A percentile compares a stretch with the other conserved stretches of the same genome.
Evolutionary conservation across 2,113 vertebrate genomes (phyloP).

Genomic region (Ranitomeya imitator): DNA sequence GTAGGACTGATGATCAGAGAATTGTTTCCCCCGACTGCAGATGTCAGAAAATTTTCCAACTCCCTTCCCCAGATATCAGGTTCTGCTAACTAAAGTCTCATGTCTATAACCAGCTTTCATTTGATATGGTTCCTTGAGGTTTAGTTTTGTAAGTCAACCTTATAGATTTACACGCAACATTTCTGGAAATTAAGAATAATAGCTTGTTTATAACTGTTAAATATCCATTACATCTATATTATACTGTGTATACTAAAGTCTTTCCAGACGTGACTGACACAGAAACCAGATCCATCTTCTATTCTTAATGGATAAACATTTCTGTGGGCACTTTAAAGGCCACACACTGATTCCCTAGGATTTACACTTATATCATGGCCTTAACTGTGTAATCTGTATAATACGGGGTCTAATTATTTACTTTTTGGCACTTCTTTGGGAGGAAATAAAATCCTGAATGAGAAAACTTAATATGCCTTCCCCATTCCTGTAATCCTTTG

Average conservation of each 20-base stretch:
- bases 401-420: constrained; percentile 12
- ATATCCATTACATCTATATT: constrained; percentile 29
- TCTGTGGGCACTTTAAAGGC: constrained; percentile 4
- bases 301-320: neutral
- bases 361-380: constrained; percentile 17
- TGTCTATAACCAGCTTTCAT: neutral
- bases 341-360: constrained; percentile 13
- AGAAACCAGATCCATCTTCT: constrained; percentile 9
- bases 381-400: constrained; percentile 27
- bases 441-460: constrained; percentile 17
- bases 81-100: neutral
- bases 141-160: constrained; percentile 6
- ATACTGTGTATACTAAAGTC: neutral
- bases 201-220: constrained; percentile 16
- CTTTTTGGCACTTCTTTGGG: constrained; percentile 32
- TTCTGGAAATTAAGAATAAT: neutral
- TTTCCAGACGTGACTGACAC: neutral
- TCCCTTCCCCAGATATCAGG: neutral
- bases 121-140: neutral
- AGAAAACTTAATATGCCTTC: neutral
- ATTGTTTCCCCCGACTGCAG: neutral
- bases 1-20: neutral
- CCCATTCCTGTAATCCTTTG: constrained; percentile 31
- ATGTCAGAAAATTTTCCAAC: neutral
- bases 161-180: neutral